Evolutionary conservation across 2,113 vertebrate species (phyloP), one percentile per base, ranked within the genome.

Genomic region (Crocuta crocuta): DNA sequence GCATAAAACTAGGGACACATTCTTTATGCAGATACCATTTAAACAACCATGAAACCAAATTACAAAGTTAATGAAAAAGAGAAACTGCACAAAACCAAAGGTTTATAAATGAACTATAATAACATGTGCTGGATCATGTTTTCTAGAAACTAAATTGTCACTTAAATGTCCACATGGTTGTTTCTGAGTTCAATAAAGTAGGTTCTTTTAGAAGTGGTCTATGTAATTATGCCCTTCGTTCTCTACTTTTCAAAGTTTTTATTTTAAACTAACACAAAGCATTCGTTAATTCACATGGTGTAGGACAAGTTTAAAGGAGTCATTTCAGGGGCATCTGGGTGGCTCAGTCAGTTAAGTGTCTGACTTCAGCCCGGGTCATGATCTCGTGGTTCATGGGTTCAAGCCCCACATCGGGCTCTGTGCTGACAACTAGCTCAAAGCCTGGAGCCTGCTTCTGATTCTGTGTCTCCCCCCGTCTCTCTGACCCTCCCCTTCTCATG

Each of bases 111-210:
- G 73, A 96, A 70, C 53, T 91, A 39, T 70, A 85, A 86, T 71
- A 89, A 85, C 82, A 81, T 78, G 73, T 74, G 26, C 78, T 70
- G 0, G 17, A 48, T 89, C 24, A 63, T 81, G 74, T 39, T 93
- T 94, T 74, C 10, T 58, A 48, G 33, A 89, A 95, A 95, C 33
- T 76, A 93, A 93, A 96, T 74, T 91, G 43, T 45, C 43, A 73
- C n/a, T 83, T 63, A 63, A 89, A 79, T 91, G 28, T 86, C 94
- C 86, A 33, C 39, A 26, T 28, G 33, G 33, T 91, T 61, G 58
- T 61, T 61, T 95, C 87, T 66, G 45, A 63, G n/a, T 89, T 91
- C 82, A 89, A 33, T 78, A 84, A 93, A 91, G 35, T 45, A 53
- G 61, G 48, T 73, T 85, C 61, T 78, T 58, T 43, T 11, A 53